Evolutionary conservation across 2,113 vertebrate species (phyloP).

Genomic region (Lates calcarifer): DNA sequence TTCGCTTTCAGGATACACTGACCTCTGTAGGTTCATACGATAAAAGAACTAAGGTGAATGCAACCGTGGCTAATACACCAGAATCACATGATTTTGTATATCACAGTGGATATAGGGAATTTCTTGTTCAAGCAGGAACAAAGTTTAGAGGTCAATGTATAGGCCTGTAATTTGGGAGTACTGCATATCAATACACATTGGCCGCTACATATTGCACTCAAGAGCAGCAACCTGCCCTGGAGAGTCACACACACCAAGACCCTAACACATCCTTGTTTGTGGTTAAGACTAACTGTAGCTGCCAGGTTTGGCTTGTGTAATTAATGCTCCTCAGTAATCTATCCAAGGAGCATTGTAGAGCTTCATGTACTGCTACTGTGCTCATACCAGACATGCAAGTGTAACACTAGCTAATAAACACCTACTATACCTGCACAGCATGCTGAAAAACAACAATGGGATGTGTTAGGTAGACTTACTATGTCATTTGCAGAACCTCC

Average conservation of each 20-base stretch:
- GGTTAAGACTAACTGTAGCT: constrained; percentile 50
- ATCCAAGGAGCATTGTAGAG: constrained; percentile 46
- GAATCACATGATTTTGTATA: constrained; percentile 40
- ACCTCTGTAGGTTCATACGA: constrained; percentile 33
- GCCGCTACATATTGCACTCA: constrained; percentile 12
- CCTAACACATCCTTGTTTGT: constrained; percentile 42
- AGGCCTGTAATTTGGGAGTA: constrained; percentile 32
- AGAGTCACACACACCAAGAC: constrained; percentile 14
- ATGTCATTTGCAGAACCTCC: constrained; percentile 72
- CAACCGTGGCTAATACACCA: constrained; percentile 33
- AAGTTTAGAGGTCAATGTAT: constrained; percentile 32
- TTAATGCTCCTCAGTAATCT: constrained; percentile 49
- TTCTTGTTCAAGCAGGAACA: constrained; percentile 26
- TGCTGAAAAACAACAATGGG: constrained; percentile 75
- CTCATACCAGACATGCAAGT: constrained; percentile 54
- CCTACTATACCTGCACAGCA: constrained; percentile 71
- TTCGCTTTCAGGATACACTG: neutral
- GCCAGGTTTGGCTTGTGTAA: constrained; percentile 61
- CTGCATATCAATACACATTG: constrained; percentile 27
- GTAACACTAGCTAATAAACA: constrained; percentile 69
- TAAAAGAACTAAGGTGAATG: constrained; percentile 15
- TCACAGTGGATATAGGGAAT: constrained; percentile 30
- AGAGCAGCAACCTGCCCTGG: constrained; percentile 27
- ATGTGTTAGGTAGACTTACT: constrained; percentile 74
- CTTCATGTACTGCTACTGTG: constrained; percentile 59